These are phyloP conservation scores for Conger conger DNA, from an alignment of 2,113 vertebrate genomes.

Conservation along the genomic window DNA sequence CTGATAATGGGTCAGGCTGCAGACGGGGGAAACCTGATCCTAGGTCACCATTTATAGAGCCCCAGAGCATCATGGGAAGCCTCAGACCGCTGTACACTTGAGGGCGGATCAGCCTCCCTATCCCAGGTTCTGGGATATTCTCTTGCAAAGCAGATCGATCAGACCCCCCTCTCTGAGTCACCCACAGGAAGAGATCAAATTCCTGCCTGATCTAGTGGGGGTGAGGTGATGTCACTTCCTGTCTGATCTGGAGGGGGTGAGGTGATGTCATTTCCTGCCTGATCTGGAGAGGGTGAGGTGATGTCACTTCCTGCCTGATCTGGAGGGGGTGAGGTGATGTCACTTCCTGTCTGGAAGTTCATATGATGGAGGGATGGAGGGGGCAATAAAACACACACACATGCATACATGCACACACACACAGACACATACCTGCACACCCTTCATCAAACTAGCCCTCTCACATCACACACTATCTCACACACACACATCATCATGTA, in stretches of 20 bases:
- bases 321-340: neutral
- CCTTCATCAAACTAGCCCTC: constrained; percentile 46
- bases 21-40: too few relatives aligned
- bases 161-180: constrained; percentile 6
- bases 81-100: neutral
- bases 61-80: neutral
- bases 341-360: neutral
- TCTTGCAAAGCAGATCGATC: constrained; percentile 13
- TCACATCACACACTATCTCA: constrained; percentile 20
- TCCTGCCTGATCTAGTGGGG: too few relatives aligned
- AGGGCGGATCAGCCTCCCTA: neutral
- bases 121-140: constrained; percentile 12
- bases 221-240: too few relatives aligned
- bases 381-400: constrained; percentile 39
- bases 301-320: neutral
- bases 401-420: constrained; percentile 56
- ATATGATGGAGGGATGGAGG: constrained; percentile 3
- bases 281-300: neutral
- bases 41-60: neutral
- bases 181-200: neutral
- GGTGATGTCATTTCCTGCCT: neutral
- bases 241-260: neutral
- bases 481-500: constrained; percentile 1
- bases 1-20: too few relatives aligned
- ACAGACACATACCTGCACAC: constrained; percentile 49